These are phyloP conservation scores for Druon quercuslanigerum DNA, from an alignment of 1,140 invertebrate genomes.

Conservation along the genomic window DNA sequence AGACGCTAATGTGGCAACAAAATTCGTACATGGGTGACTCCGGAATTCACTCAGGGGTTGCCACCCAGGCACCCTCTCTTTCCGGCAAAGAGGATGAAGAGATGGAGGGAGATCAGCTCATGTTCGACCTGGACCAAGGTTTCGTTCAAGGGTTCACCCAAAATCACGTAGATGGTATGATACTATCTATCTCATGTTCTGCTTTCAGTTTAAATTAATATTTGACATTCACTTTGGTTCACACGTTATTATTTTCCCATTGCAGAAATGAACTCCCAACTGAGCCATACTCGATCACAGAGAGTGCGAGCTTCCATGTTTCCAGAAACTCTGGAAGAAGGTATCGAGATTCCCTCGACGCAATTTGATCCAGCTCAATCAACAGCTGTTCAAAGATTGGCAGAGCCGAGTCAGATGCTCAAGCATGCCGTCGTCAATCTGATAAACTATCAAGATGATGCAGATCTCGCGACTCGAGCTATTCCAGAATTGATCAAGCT, in stretches of 20 bases:
- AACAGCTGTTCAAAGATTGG: slow-evolving; percentile 95
- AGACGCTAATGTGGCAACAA: slow-evolving; percentile 97
- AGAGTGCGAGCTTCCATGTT: slow-evolving; percentile 99
- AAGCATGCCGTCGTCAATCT: slow-evolving; percentile 98
- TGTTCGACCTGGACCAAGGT: slow-evolving; percentile 94
- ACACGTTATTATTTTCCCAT: slow-evolving; percentile 36
- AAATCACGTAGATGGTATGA: slow-evolving; percentile 93
- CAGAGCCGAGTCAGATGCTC: slow-evolving; percentile 97
- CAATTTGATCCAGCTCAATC: slow-evolving; percentile 95
- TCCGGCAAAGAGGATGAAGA: slow-evolving; percentile 92
- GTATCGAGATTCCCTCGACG: slow-evolving; percentile 96
- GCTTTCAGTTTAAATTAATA: too few species aligned
- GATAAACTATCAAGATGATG: slow-evolving; percentile 99
- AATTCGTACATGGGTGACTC: slow-evolving; percentile 95
- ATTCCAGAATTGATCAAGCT: slow-evolving; percentile 99
- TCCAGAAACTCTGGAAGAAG: slow-evolving; percentile 97
- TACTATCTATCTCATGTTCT: too few species aligned
- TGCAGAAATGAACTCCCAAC: slow-evolving; percentile 94
- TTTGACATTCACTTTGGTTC: too few species aligned
- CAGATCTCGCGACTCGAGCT: slow-evolving; percentile 95
- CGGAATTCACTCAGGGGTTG: slow-evolving; percentile 96
- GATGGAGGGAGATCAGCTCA: slow-evolving; percentile 89
- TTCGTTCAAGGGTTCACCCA: slow-evolving; percentile 93
- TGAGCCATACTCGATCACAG: slow-evolving; percentile 96
- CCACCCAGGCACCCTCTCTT: slow-evolving; percentile 93